Percentiles rank a stretch among this genome's conserved stretches.
These are phyloP conservation scores for Drosophila vallismaia DNA, from an alignment of 2,888 invertebrate genomes.

Conservation along the genomic window DNA sequence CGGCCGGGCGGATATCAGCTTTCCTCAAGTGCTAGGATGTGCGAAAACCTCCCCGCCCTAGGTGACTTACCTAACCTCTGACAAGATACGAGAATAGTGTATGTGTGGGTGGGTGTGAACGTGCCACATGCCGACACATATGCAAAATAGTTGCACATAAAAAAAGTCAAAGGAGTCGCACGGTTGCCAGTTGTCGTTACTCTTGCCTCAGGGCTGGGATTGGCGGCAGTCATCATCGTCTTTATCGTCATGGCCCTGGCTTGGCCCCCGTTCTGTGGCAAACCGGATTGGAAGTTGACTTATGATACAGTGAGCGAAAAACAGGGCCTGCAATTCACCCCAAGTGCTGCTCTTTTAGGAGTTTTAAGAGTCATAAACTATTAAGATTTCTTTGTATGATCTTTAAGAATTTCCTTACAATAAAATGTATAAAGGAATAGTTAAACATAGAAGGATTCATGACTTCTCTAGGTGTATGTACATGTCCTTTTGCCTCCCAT, in stretches of 20 bases:
- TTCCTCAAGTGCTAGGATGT: slow-evolving; percentile 52
- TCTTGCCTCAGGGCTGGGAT: slow-evolving; percentile 28
- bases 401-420: no score
- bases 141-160: slow-evolving; percentile 76
- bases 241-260: slow-evolving; percentile 18
- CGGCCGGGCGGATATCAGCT: slow-evolving; percentile 53
- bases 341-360: no score
- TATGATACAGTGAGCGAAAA: slow-evolving; percentile 37
- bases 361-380: no score
- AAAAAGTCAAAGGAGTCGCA: slow-evolving; percentile 71
- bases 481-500: slow-evolving; percentile 7
- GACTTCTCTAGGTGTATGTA: background rate
- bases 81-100: background rate
- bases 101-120: background rate
- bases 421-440: no score
- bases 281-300: slow-evolving; percentile 82
- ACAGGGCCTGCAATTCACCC: no score
- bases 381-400: no score
- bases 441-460: no score
- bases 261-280: slow-evolving; percentile 17
- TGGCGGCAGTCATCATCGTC: slow-evolving; percentile 55
- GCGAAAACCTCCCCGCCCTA: slow-evolving; percentile 28
- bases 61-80: slow-evolving; percentile 20
- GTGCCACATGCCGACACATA: slow-evolving; percentile 32
- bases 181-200: slow-evolving; percentile 49